Percentiles rank a stretch among this genome's conserved stretches.
phyloP scores from a whole-genome alignment of 2,113 vertebrate species.

The mouse (Mus musculus) region GRCm39 chr9:63597501-63598000 shows the following conservation, averaged over 20 bases:
- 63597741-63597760: not conserved
- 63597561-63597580: not conserved
- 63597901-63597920: not conserved
- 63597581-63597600: not conserved
- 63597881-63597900: not conserved
- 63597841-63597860: not conserved
- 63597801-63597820: not conserved
- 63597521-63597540: not conserved
- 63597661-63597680: not conserved
- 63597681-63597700: not conserved
- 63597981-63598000: not conserved
- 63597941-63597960: not conserved
- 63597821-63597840: not conserved
- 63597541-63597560: not conserved
- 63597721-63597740: not conserved
- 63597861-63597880: not conserved
- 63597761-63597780: not conserved
- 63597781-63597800: not conserved
- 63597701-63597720: not conserved
- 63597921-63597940: not conserved
- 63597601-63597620: not conserved
- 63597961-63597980: not conserved
- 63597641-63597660: not conserved
- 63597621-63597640: not conserved
- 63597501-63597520: not conserved